Evolutionary conservation across 2,888 invertebrate species (phyloP), one percentile per base, ranked within the genome.

Genomic region (Trisateles emortualis): DNA sequence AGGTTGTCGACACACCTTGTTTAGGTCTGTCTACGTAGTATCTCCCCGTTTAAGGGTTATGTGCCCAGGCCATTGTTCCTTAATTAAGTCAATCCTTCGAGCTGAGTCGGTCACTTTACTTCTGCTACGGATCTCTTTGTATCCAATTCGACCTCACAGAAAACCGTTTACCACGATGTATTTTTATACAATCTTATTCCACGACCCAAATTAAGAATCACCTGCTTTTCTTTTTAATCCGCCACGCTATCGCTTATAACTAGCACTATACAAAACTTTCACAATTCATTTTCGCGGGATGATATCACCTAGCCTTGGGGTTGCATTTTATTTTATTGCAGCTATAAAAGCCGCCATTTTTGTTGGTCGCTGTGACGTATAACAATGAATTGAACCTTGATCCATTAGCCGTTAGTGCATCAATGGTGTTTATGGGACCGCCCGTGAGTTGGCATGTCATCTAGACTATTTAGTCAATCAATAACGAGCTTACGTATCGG

Each of bases 271-370:
- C 56, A 32, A 11, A 35, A 76, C 82, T 86, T 86, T 86, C 84
- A 76, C 80, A 71, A 57, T 64, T 65, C 64, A 74, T 76, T 77
- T 77, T 77, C 64, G 62, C 64, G 22, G 64, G 62, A 73, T 86
- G 87, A 86, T 81, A 72, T 86, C 86, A 85, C 57, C 39, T 57
- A 75, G 56, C 83, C 83, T 83, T 83, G 79, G 71, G 78, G 79
- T 64, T 73, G 79, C 76, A 79, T 77, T 71, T 70, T 69, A 71
- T 68, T 68, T 65, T 64, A 60, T 61, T 58, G 58, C 65, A 60
- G 72, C 63, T 69, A 78, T 78, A 78, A 79, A 75, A 54, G 53
- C 52, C 58, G 64, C 81, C 77, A 72, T 78, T 79, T 81, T 74
- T 47, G 77, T 66, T 51, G 51, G 47, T 52, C 42, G 46, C 56